A percentile compares a stretch with the other conserved stretches of the same genome.
These are phyloP conservation scores for Oriolus oriolus DNA, from an alignment of 2,113 vertebrate species.

Conservation along the genomic window DNA sequence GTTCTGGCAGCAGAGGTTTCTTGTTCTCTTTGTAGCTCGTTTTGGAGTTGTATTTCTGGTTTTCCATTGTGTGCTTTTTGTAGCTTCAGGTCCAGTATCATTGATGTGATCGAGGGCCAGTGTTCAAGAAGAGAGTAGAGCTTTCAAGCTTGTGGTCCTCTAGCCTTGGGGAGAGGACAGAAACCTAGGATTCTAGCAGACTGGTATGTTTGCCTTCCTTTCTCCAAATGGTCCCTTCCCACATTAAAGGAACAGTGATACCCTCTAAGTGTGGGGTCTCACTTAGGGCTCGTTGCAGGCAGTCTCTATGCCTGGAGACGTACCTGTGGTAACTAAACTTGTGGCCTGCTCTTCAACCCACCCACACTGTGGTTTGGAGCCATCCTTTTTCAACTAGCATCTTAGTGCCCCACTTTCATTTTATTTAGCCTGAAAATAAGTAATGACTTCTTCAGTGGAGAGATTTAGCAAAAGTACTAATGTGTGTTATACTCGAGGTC, in stretches of 20 bases:
- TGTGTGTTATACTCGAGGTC: neutral
- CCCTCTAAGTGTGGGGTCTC: neutral
- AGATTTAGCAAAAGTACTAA: neutral
- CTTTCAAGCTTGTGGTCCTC: neutral
- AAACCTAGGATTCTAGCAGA: neutral
- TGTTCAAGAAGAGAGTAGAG: neutral
- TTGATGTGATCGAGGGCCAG: neutral
- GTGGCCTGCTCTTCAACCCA: neutral
- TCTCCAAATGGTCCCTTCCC: neutral
- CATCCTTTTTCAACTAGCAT: neutral
- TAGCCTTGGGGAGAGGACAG: neutral
- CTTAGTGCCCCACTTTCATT: neutral
- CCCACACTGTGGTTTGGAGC: neutral
- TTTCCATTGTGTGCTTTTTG: neutral
- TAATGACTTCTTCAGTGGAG: neutral
- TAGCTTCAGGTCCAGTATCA: neutral
- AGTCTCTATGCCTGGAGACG: neutral
- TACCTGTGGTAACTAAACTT: neutral
- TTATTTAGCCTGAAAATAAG: neutral
- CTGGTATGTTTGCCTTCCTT: neutral
- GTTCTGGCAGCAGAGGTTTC: neutral
- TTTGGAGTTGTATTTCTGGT: constrained; percentile 1
- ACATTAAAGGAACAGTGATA: neutral
- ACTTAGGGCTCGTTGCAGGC: neutral
- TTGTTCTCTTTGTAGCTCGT: neutral